Conservation (phyloP, 2,113 vertebrate genomes). For the Perognathus longimembris region DNA sequence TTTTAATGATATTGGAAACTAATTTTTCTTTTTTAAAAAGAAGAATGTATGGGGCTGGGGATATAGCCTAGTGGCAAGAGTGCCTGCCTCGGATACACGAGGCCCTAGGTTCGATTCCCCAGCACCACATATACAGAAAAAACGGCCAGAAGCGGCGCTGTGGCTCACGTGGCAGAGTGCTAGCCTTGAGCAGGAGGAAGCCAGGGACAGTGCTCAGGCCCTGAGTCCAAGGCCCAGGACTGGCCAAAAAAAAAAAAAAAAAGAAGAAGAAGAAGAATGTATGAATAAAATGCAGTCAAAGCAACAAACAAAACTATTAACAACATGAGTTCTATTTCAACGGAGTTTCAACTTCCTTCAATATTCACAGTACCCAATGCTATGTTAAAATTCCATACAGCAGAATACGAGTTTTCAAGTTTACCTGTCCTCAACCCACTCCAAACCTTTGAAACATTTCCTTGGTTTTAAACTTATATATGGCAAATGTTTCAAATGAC, state of each 20-base stretch:
- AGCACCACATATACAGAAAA: too few relatives aligned
- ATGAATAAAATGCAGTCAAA: constrained; percentile 6
- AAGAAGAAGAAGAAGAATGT: neutral
- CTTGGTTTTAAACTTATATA: constrained; percentile 23
- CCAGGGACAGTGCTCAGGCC: too few relatives aligned
- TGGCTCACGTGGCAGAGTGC: too few relatives aligned
- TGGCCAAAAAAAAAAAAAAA: too few relatives aligned
- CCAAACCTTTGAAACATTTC: neutral
- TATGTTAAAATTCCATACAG: neutral
- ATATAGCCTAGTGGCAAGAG: too few relatives aligned
- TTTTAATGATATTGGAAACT: neutral
- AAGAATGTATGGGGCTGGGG: too few relatives aligned
- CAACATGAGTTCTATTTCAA: neutral
- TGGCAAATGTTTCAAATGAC: constrained; percentile 2
- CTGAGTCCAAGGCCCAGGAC: too few relatives aligned
- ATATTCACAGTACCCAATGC: neutral
- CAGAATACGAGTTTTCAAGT: neutral
- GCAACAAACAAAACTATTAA: neutral
- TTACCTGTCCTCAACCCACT: neutral
- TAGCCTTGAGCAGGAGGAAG: too few relatives aligned
- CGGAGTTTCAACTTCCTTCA: neutral
- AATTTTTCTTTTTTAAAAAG: neutral
- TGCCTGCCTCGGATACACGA: too few relatives aligned
- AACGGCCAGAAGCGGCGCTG: too few relatives aligned
- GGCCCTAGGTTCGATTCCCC: too few relatives aligned